Base-by-base conservation (phyloP, 2,888 invertebrate genomes). In the Lacanobia oleracea region DNA sequence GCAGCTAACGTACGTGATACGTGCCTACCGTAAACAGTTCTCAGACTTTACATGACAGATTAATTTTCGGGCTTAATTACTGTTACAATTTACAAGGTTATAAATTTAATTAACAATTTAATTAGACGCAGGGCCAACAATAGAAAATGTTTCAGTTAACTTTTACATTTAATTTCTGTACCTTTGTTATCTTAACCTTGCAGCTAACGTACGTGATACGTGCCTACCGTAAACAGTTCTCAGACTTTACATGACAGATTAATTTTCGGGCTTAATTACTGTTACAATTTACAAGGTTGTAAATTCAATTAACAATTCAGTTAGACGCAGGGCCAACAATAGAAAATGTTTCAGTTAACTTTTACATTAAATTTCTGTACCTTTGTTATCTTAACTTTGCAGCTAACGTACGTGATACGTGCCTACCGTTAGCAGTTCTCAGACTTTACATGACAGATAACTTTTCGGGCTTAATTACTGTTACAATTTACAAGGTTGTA, bases 21-120 rank as follows among this genome's bases (percentile, higher is more conserved):
- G 45, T 54, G 37, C 14, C 18, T 67, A 48, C 37, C 27, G 51
- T 48, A 43, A 68, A 72, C 53, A 18, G 37, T 77, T 67, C 66
- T 50, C 23, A n/a, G 33, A 73, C 69, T 77, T 65, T 63, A 70
- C 67, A 74, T 60, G 70, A 75, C 60, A 75, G 68, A 77, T 74
- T 72, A 72, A 72, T 72, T 71, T 78, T 70, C 9, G 21, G 77
- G 51, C 74, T 79, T 72, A 67, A 77, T 82, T 65, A 75, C 50
- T 59, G 27, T 67, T 67, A 64, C 60, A 71, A 73, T 72, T 53
- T 51, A 62, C 67, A 77, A 84, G 79, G 71, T 70, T 72, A 57
- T 62, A 56, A 65, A 77, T 67, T 63, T 18, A 79, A 83, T 72
- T 67, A 63, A 61, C 33, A 56, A 59, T 54, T 33, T 23, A 69